Evolutionary conservation across 1,140 invertebrate species (phyloP).

Genomic region (Drosophila murphyi): DNA sequence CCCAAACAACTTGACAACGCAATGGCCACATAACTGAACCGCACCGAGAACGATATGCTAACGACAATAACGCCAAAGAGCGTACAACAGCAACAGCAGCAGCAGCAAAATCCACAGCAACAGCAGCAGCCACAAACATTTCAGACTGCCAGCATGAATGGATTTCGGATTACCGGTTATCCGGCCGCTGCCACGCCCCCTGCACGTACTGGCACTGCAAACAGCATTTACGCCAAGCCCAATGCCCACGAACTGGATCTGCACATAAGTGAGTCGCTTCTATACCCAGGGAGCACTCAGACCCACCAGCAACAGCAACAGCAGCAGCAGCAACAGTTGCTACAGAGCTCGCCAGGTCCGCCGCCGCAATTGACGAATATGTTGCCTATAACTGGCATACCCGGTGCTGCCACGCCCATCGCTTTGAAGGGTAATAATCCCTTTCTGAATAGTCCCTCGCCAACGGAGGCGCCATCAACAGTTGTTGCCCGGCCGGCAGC

Average conservation of each 20-base stretch:
- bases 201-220: constrained; percentile 35
- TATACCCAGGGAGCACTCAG: constrained; percentile 68
- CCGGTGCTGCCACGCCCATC: constrained; percentile 71
- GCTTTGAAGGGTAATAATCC: constrained; percentile 81
- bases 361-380: constrained; percentile 74
- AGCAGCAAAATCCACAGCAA: constrained; percentile 39
- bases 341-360: constrained; percentile 66
- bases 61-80: constrained; percentile 69
- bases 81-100: constrained; percentile 50
- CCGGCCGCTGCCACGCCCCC: constrained; percentile 74
- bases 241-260: constrained; percentile 69
- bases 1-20: constrained; percentile 24
- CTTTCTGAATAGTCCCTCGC: constrained; percentile 78
- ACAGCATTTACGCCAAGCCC: constrained; percentile 61
- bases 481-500: constrained; percentile 10
- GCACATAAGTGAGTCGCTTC: constrained; percentile 75
- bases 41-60: constrained; percentile 47
- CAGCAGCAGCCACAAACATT: constrained; percentile 29
- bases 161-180: constrained; percentile 80
- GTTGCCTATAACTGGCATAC: constrained; percentile 62
- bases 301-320: constrained; percentile 40
- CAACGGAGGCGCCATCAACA: constrained; percentile 57
- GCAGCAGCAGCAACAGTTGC: constrained; percentile 50
- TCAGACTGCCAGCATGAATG: constrained; percentile 66
- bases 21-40: constrained; percentile 33